phyloP scores from a whole-genome alignment of 30 jellyfish, hydroid and myxozoan genomes.

The Nemopilema nomurai region DNA sequence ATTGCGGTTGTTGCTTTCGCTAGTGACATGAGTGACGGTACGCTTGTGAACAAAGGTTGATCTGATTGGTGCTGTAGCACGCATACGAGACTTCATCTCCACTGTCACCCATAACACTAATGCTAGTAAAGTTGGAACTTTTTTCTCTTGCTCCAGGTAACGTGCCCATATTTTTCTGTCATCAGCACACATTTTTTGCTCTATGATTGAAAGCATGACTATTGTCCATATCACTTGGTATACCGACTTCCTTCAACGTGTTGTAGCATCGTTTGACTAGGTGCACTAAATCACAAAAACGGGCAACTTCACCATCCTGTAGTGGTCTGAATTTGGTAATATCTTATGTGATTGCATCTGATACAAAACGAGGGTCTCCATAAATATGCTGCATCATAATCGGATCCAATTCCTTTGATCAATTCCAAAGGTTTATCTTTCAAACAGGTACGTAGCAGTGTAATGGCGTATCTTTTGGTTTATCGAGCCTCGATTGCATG shows the following conservation, averaged over 20 bases:
- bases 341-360: too few species aligned
- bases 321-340: too few species aligned
- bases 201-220: constrained; percentile 64
- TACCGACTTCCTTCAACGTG: constrained; percentile 45
- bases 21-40: constrained; percentile 26
- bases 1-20: constrained; percentile 37
- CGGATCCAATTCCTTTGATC: too few species aligned
- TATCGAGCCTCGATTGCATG: too few species aligned
- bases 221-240: constrained; percentile 59
- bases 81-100: constrained; percentile 60
- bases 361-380: too few species aligned
- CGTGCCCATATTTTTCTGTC: constrained; percentile 59
- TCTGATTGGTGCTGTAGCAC: constrained; percentile 67
- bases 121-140: constrained; percentile 35
- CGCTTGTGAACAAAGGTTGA: constrained; percentile 40
- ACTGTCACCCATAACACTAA: constrained; percentile 56
- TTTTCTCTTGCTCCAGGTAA: constrained; percentile 37
- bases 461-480: too few species aligned
- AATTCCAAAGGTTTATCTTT: too few species aligned
- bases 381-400: too few species aligned
- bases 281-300: too few species aligned
- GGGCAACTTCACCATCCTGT: too few species aligned
- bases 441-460: too few species aligned
- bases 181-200: constrained; percentile 68
- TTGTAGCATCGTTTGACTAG: constrained; percentile 54